A percentile compares a stretch with the other conserved stretches of the same genome.
Conservation (phyloP, 2,888 invertebrate genomes). For the Pecten maximus region DNA sequence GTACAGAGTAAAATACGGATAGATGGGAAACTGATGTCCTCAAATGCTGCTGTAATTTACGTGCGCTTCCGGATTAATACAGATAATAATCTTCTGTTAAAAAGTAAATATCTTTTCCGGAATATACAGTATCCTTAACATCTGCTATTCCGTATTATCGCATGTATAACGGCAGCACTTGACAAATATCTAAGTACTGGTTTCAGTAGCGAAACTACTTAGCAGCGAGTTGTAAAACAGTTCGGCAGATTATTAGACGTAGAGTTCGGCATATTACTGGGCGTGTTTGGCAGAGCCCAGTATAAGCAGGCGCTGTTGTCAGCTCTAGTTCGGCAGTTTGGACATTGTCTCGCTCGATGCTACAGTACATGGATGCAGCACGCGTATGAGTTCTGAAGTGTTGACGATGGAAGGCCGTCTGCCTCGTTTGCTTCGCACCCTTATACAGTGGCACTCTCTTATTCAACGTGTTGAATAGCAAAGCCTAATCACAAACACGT, state of each 20-base stretch:
- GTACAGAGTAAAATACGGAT: too few species aligned
- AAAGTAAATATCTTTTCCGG: too few species aligned
- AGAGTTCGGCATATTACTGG: slow-evolving; percentile 19
- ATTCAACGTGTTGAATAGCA: not conserved
- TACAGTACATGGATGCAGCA: not conserved
- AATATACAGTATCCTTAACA: too few species aligned
- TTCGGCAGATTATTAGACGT: not conserved
- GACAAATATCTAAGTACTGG: not conserved
- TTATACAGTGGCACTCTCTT: not conserved
- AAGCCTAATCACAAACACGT: not conserved
- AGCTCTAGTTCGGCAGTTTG: not conserved
- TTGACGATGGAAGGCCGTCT: not conserved
- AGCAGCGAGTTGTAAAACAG: not conserved
- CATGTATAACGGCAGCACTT: not conserved
- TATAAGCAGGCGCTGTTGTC: not conserved
- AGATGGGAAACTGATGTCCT: too few species aligned
- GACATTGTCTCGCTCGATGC: not conserved
- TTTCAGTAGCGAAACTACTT: not conserved
- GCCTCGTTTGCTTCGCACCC: not conserved
- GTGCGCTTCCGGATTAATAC: too few species aligned
- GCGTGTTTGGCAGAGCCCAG: not conserved
- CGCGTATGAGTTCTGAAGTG: not conserved
- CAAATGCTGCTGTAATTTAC: too few species aligned
- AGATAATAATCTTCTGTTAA: too few species aligned
- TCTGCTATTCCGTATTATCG: not conserved